Percentiles rank a stretch among this genome's conserved stretches.
Conservation (phyloP, 2,113 vertebrate species). For the Psilopsiagon aymara region DNA sequence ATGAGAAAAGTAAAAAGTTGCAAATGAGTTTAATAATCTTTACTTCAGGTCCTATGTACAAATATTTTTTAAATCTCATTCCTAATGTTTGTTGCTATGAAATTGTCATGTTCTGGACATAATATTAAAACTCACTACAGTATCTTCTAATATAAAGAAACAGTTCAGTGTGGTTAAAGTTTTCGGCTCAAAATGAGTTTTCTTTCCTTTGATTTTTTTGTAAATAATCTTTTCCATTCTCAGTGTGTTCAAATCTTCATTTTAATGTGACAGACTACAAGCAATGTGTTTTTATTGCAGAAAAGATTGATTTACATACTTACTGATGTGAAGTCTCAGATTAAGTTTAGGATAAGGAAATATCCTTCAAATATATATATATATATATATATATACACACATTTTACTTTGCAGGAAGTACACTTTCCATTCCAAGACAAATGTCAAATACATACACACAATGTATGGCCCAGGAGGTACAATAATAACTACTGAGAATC, state of each 20-base stretch:
- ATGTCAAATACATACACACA: background rate
- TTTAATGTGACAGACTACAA: conserved; percentile 39
- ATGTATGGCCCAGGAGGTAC: background rate
- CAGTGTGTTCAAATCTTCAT: background rate
- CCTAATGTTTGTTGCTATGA: background rate
- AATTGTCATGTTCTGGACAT: background rate
- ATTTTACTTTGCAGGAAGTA: conserved; percentile 1
- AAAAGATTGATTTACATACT: conserved; percentile 37
- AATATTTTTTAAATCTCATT: background rate
- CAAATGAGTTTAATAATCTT: background rate
- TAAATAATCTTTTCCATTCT: conserved; percentile 14
- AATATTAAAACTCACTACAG: background rate
- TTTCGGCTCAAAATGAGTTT: background rate
- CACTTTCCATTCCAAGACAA: background rate
- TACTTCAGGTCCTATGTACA: background rate
- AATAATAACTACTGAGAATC: background rate
- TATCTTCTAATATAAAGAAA: background rate
- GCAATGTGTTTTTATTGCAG: conserved; percentile 22
- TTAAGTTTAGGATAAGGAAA: conserved; percentile 43
- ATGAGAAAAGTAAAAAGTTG: background rate
- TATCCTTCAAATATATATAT: background rate
- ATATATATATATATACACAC: background rate
- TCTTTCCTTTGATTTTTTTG: conserved; percentile 33
- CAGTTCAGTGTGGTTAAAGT: background rate
- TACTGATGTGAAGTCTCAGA: conserved; percentile 15